Percentiles rank a stretch among this genome's conserved stretches.
Evolutionary conservation across 2,797 vertebrate species (phyloP).

Genomic region (Neomorphus geoffroyi): DNA sequence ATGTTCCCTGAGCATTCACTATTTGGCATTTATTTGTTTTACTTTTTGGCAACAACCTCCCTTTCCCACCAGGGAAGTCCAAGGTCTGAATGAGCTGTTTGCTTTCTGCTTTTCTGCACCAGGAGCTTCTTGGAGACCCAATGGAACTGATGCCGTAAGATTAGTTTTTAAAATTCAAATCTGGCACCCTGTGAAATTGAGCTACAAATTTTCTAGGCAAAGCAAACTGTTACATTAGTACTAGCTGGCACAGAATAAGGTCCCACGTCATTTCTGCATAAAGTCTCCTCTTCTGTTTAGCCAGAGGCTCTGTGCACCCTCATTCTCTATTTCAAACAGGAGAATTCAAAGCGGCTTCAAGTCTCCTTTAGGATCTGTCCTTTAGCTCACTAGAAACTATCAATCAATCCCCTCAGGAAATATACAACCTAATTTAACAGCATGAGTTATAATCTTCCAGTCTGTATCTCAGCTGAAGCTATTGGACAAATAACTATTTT

Average conservation of each 20-base stretch:
- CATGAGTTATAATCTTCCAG: background rate
- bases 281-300: background rate
- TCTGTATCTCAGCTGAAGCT: background rate
- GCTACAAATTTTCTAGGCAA: background rate
- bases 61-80: background rate
- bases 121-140: background rate
- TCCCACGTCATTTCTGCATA: accelerated
- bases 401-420: background rate
- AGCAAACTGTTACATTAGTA: background rate
- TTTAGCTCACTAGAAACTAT: background rate
- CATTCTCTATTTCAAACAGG: background rate
- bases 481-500: background rate
- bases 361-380: background rate
- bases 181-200: background rate
- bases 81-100: background rate
- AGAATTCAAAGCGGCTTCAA: accelerated
- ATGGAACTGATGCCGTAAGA: background rate
- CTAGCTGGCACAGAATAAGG: background rate
- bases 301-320: background rate
- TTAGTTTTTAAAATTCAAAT: background rate
- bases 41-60: background rate
- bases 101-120: background rate
- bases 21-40: background rate
- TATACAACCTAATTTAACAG: background rate
- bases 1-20: background rate